Percentiles rank a stretch among this genome's conserved stretches.
phyloP scores from a whole-genome alignment of 2,888 invertebrate species.

The Chironomus tentans region DNA sequence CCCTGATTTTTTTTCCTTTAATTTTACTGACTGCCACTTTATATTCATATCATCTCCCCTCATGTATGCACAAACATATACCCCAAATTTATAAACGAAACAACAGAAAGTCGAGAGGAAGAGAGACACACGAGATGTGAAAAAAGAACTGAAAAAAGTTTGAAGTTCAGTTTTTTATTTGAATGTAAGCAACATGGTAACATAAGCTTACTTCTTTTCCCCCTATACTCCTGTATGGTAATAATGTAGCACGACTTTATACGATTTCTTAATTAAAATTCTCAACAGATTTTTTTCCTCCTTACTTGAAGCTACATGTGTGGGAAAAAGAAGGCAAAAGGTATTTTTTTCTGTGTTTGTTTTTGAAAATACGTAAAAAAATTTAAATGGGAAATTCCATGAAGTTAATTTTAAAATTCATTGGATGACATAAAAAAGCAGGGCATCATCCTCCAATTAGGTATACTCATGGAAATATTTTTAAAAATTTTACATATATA shows the following conservation, averaged over 20 bases:
- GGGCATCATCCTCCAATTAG: too few relatives aligned
- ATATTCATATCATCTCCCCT: not conserved
- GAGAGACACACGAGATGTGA: not conserved
- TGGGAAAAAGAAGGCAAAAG: not conserved
- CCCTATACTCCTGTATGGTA: not conserved
- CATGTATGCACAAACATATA: too few relatives aligned
- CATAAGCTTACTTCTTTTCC: too few relatives aligned
- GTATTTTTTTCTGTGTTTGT: too few relatives aligned
- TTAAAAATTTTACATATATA: too few relatives aligned
- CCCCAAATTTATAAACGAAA: too few relatives aligned
- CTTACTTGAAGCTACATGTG: not conserved
- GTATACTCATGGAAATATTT: too few relatives aligned
- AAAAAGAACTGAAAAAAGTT: not conserved
- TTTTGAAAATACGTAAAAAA: too few relatives aligned
- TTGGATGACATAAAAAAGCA: too few relatives aligned
- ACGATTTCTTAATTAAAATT: constrained; percentile 24
- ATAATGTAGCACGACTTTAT: constrained; percentile 11
- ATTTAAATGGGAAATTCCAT: too few relatives aligned
- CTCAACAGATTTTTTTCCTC: constrained; percentile 12
- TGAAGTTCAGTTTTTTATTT: not conserved
- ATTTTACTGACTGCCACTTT: not conserved
- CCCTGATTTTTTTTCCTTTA: not conserved
- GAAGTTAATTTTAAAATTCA: too few relatives aligned
- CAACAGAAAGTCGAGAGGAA: too few relatives aligned
- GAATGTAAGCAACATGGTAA: not conserved